A percentile compares a stretch with the other conserved stretches of the same genome.
Conservation (phyloP, 2,797 vertebrate species). For the Heteromormyrus szaboi region DNA sequence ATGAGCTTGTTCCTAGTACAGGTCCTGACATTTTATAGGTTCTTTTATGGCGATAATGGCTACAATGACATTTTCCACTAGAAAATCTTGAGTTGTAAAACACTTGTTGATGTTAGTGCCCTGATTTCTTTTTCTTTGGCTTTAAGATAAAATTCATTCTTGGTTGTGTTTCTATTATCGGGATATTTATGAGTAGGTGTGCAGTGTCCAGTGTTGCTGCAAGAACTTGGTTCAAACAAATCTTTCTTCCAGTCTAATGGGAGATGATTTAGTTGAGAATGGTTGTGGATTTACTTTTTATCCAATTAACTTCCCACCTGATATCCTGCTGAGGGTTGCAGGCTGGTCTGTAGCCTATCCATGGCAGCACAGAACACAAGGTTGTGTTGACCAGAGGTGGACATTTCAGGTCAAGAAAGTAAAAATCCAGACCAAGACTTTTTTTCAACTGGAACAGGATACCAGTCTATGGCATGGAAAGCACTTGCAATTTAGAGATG, state of each 20-base stretch:
- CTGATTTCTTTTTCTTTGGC: background rate
- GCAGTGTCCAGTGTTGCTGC: background rate
- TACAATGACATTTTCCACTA: background rate
- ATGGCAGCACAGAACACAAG: background rate
- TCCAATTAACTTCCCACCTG: background rate
- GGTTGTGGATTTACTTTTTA: background rate
- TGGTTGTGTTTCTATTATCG: background rate
- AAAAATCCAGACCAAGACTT: background rate
- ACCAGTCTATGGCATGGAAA: background rate
- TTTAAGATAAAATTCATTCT: background rate
- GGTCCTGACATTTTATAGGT: background rate
- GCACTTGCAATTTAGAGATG: background rate
- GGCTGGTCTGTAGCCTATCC: background rate
- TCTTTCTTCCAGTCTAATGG: background rate
- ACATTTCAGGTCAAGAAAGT: background rate
- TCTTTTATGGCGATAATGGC: background rate
- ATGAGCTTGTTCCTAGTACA: background rate
- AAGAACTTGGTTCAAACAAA: background rate
- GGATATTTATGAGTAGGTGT: background rate
- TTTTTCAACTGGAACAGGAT: background rate
- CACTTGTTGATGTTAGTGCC: background rate
- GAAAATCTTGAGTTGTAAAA: background rate
- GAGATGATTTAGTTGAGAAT: background rate
- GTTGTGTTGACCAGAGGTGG: background rate
- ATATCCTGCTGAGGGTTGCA: background rate